Percentiles rank a stretch among this genome's conserved stretches.
phyloP scores from a whole-genome alignment of 2,797 vertebrate genomes.

The Anguilla anguilla region DNA sequence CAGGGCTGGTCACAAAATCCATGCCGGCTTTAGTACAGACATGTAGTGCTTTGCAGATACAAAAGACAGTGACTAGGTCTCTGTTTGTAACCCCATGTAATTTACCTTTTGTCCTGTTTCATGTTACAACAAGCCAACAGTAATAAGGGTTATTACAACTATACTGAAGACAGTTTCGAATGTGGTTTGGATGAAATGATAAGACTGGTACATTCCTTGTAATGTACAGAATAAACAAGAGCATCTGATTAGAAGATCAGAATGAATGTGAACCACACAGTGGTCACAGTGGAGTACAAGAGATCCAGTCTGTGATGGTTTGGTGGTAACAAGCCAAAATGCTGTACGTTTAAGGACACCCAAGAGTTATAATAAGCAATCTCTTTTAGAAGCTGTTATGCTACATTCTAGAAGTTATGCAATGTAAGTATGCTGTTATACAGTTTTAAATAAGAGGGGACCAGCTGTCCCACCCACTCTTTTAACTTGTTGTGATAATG shows the following conservation, averaged over 20 bases:
- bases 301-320: neutral
- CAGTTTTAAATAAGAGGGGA: slow-evolving; percentile 16
- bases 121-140: neutral
- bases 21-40: neutral
- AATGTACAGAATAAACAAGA: neutral
- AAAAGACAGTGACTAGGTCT: neutral
- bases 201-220: neutral
- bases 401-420: neutral
- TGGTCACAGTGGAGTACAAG: neutral
- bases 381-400: neutral
- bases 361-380: neutral
- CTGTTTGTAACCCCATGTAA: neutral
- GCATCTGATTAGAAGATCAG: slow-evolving; percentile 21
- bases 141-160: slow-evolving; percentile 22
- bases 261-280: neutral
- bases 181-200: slow-evolving; percentile 18
- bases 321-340: neutral
- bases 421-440: neutral
- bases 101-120: neutral
- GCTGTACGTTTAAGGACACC: neutral
- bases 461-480: neutral
- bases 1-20: neutral
- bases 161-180: neutral
- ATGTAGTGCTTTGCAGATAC: slow-evolving; percentile 4
- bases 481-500: neutral